A percentile compares a stretch with the other conserved stretches of the same genome.
These are phyloP conservation scores for Polydrusus pterygomalis DNA, from an alignment of 2,888 invertebrate species.

Conservation along the genomic window DNA sequence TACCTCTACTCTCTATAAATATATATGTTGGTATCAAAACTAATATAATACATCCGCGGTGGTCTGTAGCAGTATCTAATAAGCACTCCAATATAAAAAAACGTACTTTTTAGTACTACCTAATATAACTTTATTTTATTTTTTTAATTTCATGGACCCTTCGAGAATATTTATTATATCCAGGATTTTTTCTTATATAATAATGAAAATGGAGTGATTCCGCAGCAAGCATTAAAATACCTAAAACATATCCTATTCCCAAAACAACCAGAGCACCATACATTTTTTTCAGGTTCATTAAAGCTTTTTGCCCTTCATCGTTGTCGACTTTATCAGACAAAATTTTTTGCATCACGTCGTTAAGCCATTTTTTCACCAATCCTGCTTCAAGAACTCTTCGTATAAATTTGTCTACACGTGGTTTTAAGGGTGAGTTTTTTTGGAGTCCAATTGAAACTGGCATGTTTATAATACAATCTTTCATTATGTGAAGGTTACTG, in stretches of 20 bases:
- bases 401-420: constrained; percentile 80
- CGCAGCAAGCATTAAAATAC: constrained; percentile 74
- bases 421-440: constrained; percentile 86
- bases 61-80: too few relatives aligned
- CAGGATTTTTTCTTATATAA: constrained; percentile 79
- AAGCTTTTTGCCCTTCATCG: constrained; percentile 75
- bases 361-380: constrained; percentile 85
- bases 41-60: too few relatives aligned
- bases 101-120: too few relatives aligned
- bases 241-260: constrained; percentile 80
- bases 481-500: constrained; percentile 85
- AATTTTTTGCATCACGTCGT: constrained; percentile 80
- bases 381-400: constrained; percentile 84
- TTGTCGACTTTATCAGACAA: constrained; percentile 73
- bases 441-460: constrained; percentile 88
- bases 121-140: neutral
- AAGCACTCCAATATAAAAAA: too few relatives aligned
- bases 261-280: constrained; percentile 85
- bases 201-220: constrained; percentile 82
- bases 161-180: constrained; percentile 81
- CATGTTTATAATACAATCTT: constrained; percentile 86
- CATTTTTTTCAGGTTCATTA: constrained; percentile 86
- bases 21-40: too few relatives aligned
- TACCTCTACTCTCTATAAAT: too few relatives aligned
- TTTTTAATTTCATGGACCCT: constrained; percentile 52